Evolutionary conservation across 2,888 invertebrate species (phyloP), one percentile per base, ranked within the genome.

Genomic region (Mythimna loreyi): DNA sequence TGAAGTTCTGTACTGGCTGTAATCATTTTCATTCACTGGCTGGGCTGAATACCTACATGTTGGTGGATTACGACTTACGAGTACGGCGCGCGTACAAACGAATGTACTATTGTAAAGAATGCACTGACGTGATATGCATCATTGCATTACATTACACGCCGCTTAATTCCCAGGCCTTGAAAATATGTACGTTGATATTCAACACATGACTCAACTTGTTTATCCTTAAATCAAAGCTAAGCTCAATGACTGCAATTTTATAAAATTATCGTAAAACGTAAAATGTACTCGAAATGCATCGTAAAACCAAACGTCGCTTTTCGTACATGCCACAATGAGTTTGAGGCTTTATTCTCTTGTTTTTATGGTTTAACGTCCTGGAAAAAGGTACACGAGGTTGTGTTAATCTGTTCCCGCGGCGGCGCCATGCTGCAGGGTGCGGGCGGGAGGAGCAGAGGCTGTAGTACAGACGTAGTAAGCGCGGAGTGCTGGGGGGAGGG

Each of bases 391-490:
- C 16, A 30, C 25, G 56, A 64, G 6, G 36, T 57, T 40, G 52
- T 62, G 53, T 40, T 64, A 47, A 58, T 36, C 49, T 64, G 77
- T 63, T 66, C 53, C 11, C 56, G 78, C 71, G 75, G 78, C 71
- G 75, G 83, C 85, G 81, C 78, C 86, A 72, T 89, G 83, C 88
- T 90, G 89, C 78, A 83, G 86, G 87, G 85, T 86, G 86, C 85
- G 85, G 78, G 87, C 80, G 85, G 86, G 88, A 78, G 86, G 87
- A 71, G 86, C 76, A 87, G 85, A 91, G 92, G 90, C 88, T 92
- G 92, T 82, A 81, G 93, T 93, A 91, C 85, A 90, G 90, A 78
- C 92, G 92, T 93, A 93, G 93, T 92, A 93, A 91, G 86, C 84
- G 87, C 85, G 70, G 86, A 63, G 82, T 75, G 70, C 81, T 16